These are phyloP conservation scores for Gambusia affinis DNA, from an alignment of 2,113 vertebrate species.

Conservation along the genomic window DNA sequence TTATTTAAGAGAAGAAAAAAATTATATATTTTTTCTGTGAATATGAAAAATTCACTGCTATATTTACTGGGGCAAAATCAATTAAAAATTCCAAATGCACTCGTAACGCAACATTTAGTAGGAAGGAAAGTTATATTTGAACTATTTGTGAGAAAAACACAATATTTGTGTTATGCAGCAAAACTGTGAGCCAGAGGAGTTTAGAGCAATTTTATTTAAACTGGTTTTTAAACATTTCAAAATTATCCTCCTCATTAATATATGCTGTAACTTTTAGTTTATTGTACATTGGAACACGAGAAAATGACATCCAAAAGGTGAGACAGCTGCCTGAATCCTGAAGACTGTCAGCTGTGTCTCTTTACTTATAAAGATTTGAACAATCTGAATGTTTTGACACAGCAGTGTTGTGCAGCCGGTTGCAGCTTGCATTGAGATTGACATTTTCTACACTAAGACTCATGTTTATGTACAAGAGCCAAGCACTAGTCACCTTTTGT, in stretches of 20 bases:
- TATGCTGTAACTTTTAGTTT: neutral
- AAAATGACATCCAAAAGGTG: neutral
- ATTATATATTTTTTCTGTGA: no score
- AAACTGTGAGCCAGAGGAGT: no score
- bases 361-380: neutral
- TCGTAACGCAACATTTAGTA: no score
- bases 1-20: neutral
- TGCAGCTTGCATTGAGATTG: constrained; percentile 14
- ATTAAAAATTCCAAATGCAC: no score
- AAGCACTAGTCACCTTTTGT: constrained; percentile 10
- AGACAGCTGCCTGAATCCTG: constrained; percentile 6
- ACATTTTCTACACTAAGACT: constrained; percentile 35
- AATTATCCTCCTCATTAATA: no score
- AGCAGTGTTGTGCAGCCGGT: constrained; percentile 5
- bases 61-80: no score
- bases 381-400: constrained; percentile 46
- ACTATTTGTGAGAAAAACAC: no score
- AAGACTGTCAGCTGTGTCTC: constrained; percentile 14
- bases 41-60: no score
- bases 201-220: no score
- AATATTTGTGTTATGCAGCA: no score
- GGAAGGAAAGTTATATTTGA: no score
- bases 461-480: constrained; percentile 37
- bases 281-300: neutral
- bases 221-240: no score